A percentile compares a stretch with the other conserved stretches of the same genome.
These are phyloP conservation scores for Lamellibrachia satsuma DNA, from an alignment of 2,888 invertebrate genomes.

Conservation along the genomic window DNA sequence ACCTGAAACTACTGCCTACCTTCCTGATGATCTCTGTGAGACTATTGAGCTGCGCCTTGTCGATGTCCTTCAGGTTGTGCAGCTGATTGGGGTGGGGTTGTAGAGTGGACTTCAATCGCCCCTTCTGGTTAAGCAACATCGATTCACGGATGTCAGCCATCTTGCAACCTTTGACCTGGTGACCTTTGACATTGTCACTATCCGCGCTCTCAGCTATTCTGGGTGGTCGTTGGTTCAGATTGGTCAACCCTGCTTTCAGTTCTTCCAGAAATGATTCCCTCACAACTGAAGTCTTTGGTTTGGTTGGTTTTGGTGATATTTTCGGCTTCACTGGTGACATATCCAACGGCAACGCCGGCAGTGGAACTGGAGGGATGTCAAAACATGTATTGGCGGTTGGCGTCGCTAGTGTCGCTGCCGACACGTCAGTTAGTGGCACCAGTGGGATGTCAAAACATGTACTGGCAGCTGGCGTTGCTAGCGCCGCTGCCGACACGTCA, in stretches of 20 bases:
- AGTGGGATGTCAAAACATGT: not conserved
- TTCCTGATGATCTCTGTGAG: conserved; percentile 56
- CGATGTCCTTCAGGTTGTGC: conserved; percentile 44
- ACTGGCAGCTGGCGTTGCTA: conserved; percentile 19
- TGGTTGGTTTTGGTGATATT: not conserved
- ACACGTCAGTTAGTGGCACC: not conserved
- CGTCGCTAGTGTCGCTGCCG: not conserved
- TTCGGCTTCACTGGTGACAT: not conserved
- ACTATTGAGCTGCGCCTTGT: conserved; percentile 45
- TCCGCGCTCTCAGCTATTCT: conserved; percentile 35
- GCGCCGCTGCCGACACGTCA: conserved; percentile 14
- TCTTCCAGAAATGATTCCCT: not conserved
- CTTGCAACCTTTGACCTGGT: not conserved
- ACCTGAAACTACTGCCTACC: conserved; percentile 41
- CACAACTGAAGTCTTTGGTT: not conserved
- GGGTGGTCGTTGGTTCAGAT: conserved; percentile 29
- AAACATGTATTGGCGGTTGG: not conserved
- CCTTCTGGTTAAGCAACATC: conserved; percentile 49
- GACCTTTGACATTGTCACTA: not conserved
- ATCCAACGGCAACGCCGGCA: not conserved
- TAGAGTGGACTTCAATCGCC: conserved; percentile 47
- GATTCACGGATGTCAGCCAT: conserved; percentile 43
- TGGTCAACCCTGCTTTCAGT: not conserved
- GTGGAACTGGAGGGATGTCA: not conserved
- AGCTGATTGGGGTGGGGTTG: conserved; percentile 51